Percentiles rank a stretch among this genome's conserved stretches.
phyloP scores from a whole-genome alignment of 2,888 invertebrate species.

The Anaspis maculata region DNA sequence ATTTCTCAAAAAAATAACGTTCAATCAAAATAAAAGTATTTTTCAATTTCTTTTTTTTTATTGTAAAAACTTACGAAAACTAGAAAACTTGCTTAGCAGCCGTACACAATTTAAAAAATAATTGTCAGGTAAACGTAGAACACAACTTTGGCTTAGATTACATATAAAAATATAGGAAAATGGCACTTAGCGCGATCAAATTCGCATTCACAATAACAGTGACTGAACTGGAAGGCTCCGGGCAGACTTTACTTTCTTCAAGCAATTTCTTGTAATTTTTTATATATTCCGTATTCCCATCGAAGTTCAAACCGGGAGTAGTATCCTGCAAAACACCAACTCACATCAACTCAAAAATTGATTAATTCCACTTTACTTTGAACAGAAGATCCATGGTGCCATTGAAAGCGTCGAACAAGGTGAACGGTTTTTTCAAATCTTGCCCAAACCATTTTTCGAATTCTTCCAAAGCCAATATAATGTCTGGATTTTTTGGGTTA shows the following conservation, averaged over 20 bases:
- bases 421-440: constrained; percentile 43
- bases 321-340: constrained; percentile 2
- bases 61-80: no score
- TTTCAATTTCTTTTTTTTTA: no score
- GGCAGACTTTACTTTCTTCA: neutral
- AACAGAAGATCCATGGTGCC: constrained; percentile 49
- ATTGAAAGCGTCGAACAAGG: constrained; percentile 53
- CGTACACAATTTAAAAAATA: no score
- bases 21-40: no score
- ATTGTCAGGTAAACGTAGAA: no score
- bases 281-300: neutral
- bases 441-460: constrained; percentile 31
- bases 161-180: no score
- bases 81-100: no score
- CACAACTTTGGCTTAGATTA: no score
- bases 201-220: no score
- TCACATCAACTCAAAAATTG: neutral
- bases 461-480: constrained; percentile 25
- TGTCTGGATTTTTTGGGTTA: constrained; percentile 27
- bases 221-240: neutral
- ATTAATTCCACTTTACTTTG: constrained; percentile 40
- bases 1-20: no score
- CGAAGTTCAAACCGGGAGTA: constrained; percentile 4
- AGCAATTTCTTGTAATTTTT: constrained; percentile 2
- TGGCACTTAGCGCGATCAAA: no score